Evolutionary conservation across 2,888 invertebrate species (phyloP), one percentile per base, ranked within the genome.

Genomic region (Tachina lurida): DNA sequence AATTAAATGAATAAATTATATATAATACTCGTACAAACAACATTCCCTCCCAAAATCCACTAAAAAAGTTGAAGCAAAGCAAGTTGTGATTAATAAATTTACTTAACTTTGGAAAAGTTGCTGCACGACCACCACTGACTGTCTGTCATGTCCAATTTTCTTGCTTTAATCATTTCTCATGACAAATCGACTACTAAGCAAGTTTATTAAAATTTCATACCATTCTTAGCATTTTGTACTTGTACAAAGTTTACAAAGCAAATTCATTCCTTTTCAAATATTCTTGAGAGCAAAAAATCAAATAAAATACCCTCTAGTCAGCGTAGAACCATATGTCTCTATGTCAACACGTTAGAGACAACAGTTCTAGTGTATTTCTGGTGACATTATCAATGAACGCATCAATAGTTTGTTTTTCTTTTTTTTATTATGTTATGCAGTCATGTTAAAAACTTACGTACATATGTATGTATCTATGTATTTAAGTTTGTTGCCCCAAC

Each of bases 131-230:
- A 49, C 10, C 12, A 31, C 15, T 22, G 22, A 31, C 31, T 0
- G 31, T 0, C 31, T 7, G 31, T 0, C 31, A 31, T 31, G 31
- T 31, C 31, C 31, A 31, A 5, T 31, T 39, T 31, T 17, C 17
- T 62, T 31, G 12, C 45, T 54, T 39, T 54, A 65, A 49, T 15
- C 31, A 67, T 60, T 60, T 60, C 41, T 60, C 47, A 47, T 76
- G 17, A 49, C 78, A 70, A 41, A 10, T 70, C 10, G 63, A 15
- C 47, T 15, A 63, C 63, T 63, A 39, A 79, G 45, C 63, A 79
- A 54, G 54, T 63, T 31, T 39, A 71, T 63, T 63, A 79, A 63
- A 39, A 63, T 12, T 71, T 56, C 22, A 45, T 19, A 12, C 8
- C 60, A 52, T 58, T 77, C 5, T 31, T 17, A 54, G 31, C 31